phyloP scores from a whole-genome alignment of 2,888 invertebrate species.

The Tupiocoris notatus region DNA sequence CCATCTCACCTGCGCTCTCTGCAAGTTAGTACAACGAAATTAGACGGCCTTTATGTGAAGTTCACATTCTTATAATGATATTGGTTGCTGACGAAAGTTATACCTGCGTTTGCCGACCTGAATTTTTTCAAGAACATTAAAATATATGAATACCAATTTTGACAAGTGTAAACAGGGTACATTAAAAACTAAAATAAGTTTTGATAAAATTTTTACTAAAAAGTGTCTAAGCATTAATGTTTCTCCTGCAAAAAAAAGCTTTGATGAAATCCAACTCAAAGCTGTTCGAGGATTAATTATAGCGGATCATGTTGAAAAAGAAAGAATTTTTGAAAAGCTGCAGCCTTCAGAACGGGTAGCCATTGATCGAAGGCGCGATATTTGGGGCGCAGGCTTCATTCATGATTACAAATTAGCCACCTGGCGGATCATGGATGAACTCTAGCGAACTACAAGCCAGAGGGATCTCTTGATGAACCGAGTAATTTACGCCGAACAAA shows the following conservation, averaged over 20 bases:
- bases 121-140: too few relatives aligned
- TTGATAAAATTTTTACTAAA: too few relatives aligned
- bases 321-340: not conserved
- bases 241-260: not conserved
- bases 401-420: not conserved
- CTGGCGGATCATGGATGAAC: not conserved
- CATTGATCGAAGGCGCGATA: not conserved
- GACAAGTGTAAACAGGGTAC: too few relatives aligned
- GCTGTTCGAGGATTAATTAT: not conserved
- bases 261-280: not conserved
- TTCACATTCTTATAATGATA: too few relatives aligned
- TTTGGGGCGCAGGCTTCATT: not conserved
- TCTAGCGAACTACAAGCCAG: not conserved
- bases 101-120: too few relatives aligned
- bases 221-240: too few relatives aligned
- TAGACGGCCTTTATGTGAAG: too few relatives aligned
- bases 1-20: too few relatives aligned
- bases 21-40: too few relatives aligned
- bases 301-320: not conserved
- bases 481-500: conserved; percentile 30
- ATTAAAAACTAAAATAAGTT: too few relatives aligned
- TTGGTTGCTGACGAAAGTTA: too few relatives aligned
- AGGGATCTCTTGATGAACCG: conserved; percentile 9
- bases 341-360: not conserved
- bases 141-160: too few relatives aligned